Evolutionary conservation across 2,113 vertebrate genomes (phyloP).

Genomic region (Heptranchias perlo): DNA sequence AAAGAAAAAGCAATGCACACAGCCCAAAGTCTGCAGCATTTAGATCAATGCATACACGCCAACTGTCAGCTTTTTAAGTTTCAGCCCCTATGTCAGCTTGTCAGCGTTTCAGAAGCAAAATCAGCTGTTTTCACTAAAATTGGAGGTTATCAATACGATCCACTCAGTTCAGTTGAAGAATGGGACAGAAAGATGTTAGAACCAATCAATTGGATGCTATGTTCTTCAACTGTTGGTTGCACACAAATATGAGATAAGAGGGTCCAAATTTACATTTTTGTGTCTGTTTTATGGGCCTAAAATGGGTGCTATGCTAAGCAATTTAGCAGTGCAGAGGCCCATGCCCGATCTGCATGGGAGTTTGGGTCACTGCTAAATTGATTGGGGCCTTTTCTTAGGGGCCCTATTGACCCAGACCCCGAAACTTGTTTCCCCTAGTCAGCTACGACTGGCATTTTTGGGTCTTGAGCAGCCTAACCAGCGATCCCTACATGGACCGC

Average conservation of each 20-base stretch:
- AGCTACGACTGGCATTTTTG: background rate
- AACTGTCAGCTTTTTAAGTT: background rate
- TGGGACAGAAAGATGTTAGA: background rate
- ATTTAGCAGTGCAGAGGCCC: background rate
- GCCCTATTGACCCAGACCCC: no score
- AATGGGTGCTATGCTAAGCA: background rate
- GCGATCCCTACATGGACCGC: background rate
- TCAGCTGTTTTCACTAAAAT: background rate
- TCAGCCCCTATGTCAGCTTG: no score
- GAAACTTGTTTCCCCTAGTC: no score
- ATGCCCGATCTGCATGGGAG: background rate
- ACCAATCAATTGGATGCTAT: background rate
- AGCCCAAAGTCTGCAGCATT: background rate
- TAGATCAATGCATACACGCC: background rate
- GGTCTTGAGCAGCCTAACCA: background rate
- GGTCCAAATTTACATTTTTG: background rate
- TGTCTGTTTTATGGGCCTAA: background rate
- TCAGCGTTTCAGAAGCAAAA: background rate
- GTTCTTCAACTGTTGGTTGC: background rate
- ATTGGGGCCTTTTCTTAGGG: background rate
- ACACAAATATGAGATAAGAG: background rate
- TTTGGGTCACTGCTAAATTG: background rate
- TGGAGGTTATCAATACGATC: background rate
- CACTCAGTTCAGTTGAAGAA: background rate
- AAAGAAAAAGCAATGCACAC: no score